phyloP scores from a whole-genome alignment of 2,888 invertebrate species.

The Cheilosia impressa region DNA sequence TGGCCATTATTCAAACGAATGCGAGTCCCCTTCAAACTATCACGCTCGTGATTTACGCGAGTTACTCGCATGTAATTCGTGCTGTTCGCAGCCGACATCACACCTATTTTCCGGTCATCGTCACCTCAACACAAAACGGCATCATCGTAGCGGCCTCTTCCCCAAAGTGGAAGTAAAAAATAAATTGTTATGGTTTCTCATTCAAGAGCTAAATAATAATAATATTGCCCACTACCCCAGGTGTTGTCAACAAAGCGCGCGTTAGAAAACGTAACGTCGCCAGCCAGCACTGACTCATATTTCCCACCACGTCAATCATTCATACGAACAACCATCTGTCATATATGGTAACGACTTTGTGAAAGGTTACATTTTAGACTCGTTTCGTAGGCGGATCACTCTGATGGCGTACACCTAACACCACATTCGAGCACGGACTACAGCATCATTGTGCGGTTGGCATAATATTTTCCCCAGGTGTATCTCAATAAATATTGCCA shows the following conservation, averaged over 20 bases:
- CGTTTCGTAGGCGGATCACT: slow-evolving; percentile 69
- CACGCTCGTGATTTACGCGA: slow-evolving; percentile 33
- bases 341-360: slow-evolving; percentile 55
- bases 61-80: background rate
- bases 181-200: slow-evolving; percentile 25
- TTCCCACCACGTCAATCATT: slow-evolving; percentile 26
- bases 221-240: slow-evolving; percentile 40
- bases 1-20: slow-evolving; percentile 4
- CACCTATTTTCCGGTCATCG: slow-evolving; percentile 57
- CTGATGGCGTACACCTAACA: slow-evolving; percentile 32
- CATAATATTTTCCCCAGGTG: slow-evolving; percentile 30
- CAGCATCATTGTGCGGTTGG: slow-evolving; percentile 2
- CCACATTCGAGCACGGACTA: slow-evolving; percentile 19
- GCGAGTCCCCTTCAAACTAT: slow-evolving; percentile 16
- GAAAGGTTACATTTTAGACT: slow-evolving; percentile 36
- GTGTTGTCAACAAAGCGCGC: slow-evolving; percentile 22
- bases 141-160: slow-evolving; percentile 7
- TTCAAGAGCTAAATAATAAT: slow-evolving; percentile 35
- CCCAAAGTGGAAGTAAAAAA: slow-evolving; percentile 38
- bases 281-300: slow-evolving; percentile 39
- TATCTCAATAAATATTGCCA: slow-evolving; percentile 68
- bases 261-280: slow-evolving; percentile 4
- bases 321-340: slow-evolving; percentile 18
- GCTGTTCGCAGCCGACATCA: slow-evolving; percentile 18
- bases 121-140: slow-evolving; percentile 38